phyloP scores from a whole-genome alignment of 2,113 vertebrate genomes.

The Vidua chalybeata region DNA sequence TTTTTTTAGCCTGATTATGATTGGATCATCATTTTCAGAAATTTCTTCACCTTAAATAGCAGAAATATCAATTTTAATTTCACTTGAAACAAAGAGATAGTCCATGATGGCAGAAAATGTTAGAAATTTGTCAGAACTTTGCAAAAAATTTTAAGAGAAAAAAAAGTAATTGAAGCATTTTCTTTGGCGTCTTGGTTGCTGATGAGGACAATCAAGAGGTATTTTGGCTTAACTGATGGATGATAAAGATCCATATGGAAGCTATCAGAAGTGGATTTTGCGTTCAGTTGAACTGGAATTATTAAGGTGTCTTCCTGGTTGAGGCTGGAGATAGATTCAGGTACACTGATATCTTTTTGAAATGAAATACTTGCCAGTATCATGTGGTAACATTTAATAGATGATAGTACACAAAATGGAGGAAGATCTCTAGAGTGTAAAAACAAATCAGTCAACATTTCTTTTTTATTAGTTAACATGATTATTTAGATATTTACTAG shows the following conservation, averaged over 20 bases:
- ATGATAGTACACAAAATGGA: not conserved
- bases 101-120: not conserved
- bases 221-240: not conserved
- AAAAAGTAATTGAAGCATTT: not conserved
- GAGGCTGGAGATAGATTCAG: not conserved
- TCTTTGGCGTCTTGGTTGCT: not conserved
- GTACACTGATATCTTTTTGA: not conserved
- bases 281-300: not conserved
- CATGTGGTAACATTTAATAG: not conserved
- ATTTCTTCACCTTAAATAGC: not conserved
- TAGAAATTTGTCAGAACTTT: not conserved
- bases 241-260: not conserved
- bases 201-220: not conserved
- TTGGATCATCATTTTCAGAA: not conserved
- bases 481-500: not conserved
- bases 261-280: not conserved
- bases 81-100: not conserved
- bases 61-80: not conserved
- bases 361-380: not conserved
- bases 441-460: not conserved
- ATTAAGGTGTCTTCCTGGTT: not conserved
- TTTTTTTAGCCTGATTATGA: not conserved
- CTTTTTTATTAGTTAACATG: not conserved
- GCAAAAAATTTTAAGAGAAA: not conserved
- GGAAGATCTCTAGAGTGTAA: not conserved